phyloP scores from a whole-genome alignment of 1,140 invertebrate genomes.

The Cydia amplana region DNA sequence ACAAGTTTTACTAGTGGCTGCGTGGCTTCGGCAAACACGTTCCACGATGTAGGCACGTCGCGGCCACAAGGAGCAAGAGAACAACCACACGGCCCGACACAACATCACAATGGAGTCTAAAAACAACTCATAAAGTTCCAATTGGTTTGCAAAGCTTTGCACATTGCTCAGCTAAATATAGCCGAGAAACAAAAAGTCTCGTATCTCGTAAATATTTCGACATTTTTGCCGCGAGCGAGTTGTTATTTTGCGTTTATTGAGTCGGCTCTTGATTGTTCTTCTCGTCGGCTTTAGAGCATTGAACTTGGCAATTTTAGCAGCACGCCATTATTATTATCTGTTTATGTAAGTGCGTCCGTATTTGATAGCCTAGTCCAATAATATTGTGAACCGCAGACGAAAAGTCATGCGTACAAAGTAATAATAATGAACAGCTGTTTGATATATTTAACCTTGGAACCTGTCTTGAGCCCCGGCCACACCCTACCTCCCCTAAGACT shows the following conservation, averaged over 20 bases:
- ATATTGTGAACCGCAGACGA: conserved; percentile 8
- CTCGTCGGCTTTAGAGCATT: conserved; percentile 58
- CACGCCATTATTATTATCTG: conserved; percentile 34
- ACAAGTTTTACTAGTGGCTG: conserved; percentile 66
- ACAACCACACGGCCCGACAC: conserved; percentile 41
- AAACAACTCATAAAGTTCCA: conserved; percentile 49
- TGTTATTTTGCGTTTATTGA: conserved; percentile 66
- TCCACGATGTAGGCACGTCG: conserved; percentile 57
- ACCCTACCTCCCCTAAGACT: conserved; percentile 50
- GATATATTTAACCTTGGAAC: conserved; percentile 51
- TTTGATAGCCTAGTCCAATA: conserved; percentile 21
- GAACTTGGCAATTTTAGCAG: conserved; percentile 54
- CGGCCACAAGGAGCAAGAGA: conserved; percentile 45
- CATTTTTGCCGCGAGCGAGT: conserved; percentile 57
- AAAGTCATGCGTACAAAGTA: not conserved
- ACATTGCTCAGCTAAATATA: conserved; percentile 50
- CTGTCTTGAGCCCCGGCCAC: conserved; percentile 41
- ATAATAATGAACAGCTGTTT: conserved; percentile 49
- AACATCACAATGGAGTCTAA: conserved; percentile 52
- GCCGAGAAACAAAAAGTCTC: conserved; percentile 53
- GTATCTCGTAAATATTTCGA: conserved; percentile 67
- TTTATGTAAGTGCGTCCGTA: not conserved
- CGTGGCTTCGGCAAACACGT: conserved; percentile 60
- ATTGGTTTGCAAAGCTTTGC: conserved; percentile 47
- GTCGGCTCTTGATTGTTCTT: conserved; percentile 54